A percentile compares a stretch with the other conserved stretches of the same genome.
These are phyloP conservation scores for Rhinichthys osculus DNA, from an alignment of 2,797 vertebrate genomes.

Conservation along the genomic window DNA sequence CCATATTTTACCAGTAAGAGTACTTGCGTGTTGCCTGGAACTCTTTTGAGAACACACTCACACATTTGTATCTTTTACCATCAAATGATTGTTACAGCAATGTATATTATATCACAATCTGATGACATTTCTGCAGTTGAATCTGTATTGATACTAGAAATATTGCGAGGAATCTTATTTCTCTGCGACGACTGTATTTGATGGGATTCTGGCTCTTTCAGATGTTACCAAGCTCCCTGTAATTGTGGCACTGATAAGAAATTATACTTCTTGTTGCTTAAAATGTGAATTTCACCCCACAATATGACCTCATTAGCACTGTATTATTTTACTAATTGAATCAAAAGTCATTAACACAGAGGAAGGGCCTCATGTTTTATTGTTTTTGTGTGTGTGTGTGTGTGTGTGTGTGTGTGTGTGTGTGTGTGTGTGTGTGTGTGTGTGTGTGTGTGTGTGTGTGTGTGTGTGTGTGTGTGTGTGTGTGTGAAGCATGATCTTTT, in stretches of 20 bases:
- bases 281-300: slow-evolving; percentile 44
- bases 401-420: slow-evolving; percentile 2
- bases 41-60: not conserved
- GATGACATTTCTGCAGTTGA: slow-evolving; percentile 21
- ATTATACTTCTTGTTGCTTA: slow-evolving; percentile 19
- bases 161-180: slow-evolving; percentile 7
- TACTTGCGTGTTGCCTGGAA: not conserved
- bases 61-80: not conserved
- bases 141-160: slow-evolving; percentile 1
- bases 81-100: not conserved
- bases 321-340: slow-evolving; percentile 33
- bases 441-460: not conserved
- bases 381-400: slow-evolving; percentile 1
- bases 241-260: not conserved
- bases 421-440: slow-evolving; percentile 20
- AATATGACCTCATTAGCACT: slow-evolving; percentile 59
- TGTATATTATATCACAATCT: slow-evolving; percentile 16
- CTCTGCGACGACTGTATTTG: not conserved
- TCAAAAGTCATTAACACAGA: slow-evolving; percentile 38
- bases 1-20: slow-evolving; percentile 17
- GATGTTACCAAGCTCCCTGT: not conserved
- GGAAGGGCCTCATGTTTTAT: slow-evolving; percentile 40
- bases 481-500: slow-evolving; percentile 59
- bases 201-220: slow-evolving; percentile 20
- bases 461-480: too few relatives aligned